Evolutionary conservation across 2,888 invertebrate species (phyloP), one percentile per base, ranked within the genome.

Genomic region (Aphelenchoides bicaudatus): DNA sequence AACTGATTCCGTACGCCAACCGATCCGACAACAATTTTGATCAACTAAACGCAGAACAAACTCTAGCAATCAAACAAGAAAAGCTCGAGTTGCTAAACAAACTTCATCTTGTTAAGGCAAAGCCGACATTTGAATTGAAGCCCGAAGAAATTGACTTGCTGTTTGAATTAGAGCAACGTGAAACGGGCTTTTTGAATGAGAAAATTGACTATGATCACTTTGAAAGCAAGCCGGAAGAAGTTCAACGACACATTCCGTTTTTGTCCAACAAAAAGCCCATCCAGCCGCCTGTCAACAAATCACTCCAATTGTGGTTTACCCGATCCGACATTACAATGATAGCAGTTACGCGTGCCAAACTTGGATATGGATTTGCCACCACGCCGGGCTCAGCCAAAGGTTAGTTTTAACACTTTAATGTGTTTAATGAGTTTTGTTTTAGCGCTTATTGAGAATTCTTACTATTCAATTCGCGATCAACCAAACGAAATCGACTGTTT

Each of bases 131-230:
- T 25, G 43, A 43, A n/a, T 43, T 43, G 43, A 25, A 43, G 43
- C 43, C 43, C 43, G 43, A 43, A 43, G 43, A 43, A n/a, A 43
- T 43, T n/a, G 43, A 43, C 23, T n/a, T 43, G 43, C 16, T 43
- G 6, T 43, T 43, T 25, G 43, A 43, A n/a, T 21, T 43, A 25
- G 43, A 43, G 23, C 43, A 43, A 43, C 43, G 43, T 8, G 43
- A 43, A n/a, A 10, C 21, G 10, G 43, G 25, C 10, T 8, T 43
- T 19, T 8, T 43, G 6, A 43, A 43, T 25, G 43, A 43, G 23
- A 43, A 43, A 25, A 51, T 56, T 28, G 56, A 56, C 34, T 55
- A 55, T 16, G 30, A 54, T 55, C 57, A 54, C 1, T 56, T 56
- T 39, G 56, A 56, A 34, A 5, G 31, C 8, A 19, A 29, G 16